Conservation (phyloP, 2,888 invertebrate genomes). For the Ormia ochracea region DNA sequence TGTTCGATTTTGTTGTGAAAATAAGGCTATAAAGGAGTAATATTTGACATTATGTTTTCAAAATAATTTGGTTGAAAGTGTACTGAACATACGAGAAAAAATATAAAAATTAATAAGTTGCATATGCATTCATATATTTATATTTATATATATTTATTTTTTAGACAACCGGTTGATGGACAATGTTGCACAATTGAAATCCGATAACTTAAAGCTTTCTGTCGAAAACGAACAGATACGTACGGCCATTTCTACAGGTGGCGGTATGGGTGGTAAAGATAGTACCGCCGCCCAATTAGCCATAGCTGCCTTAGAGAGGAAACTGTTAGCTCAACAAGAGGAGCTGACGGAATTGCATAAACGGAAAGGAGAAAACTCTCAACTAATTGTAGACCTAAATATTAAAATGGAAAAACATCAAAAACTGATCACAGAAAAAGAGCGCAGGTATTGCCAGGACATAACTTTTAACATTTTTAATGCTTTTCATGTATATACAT, state of each 20-base stretch:
- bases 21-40: no score
- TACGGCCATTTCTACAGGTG: constrained; percentile 78
- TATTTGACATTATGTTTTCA: no score
- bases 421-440: constrained; percentile 84
- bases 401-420: constrained; percentile 90
- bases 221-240: constrained; percentile 90
- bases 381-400: constrained; percentile 94
- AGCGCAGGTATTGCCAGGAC: constrained; percentile 84
- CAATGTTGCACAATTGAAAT: constrained; percentile 85
- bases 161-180: constrained; percentile 92
- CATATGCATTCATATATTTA: no score
- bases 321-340: constrained; percentile 90
- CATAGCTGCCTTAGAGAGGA: constrained; percentile 89
- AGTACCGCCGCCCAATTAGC: constrained; percentile 78
- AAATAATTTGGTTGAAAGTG: no score
- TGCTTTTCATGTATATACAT: no score
- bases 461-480: no score
- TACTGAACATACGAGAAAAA: no score
- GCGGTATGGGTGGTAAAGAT: constrained; percentile 72
- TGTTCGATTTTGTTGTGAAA: no score
- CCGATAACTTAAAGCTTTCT: constrained; percentile 90
- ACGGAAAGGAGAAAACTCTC: constrained; percentile 93
- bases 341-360: constrained; percentile 93
- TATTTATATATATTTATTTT: constrained; percentile 63
- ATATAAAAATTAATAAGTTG: no score